phyloP scores from a whole-genome alignment of 2,888 invertebrate species.

The Thymelicus lineola region DNA sequence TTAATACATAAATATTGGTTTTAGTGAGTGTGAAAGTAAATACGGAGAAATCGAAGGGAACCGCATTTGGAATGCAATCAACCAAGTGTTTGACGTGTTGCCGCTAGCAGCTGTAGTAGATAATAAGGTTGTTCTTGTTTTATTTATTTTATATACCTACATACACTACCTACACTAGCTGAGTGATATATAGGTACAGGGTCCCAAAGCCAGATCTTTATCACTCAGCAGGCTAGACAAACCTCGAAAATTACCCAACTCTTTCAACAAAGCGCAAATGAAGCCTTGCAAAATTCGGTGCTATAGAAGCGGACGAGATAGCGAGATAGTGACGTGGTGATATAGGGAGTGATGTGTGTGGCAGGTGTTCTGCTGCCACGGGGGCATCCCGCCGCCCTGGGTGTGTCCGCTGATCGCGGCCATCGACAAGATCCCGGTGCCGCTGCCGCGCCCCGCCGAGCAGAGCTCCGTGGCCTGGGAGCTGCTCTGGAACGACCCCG shows the following conservation, averaged over 20 bases:
- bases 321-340: too few species aligned
- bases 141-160: too few species aligned
- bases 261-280: too few species aligned
- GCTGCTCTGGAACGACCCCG: constrained; percentile 91
- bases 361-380: constrained; percentile 91
- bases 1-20: constrained; percentile 12
- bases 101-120: constrained; percentile 91
- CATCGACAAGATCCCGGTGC: constrained; percentile 88
- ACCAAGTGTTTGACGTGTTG: constrained; percentile 89
- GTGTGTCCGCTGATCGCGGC: constrained; percentile 86
- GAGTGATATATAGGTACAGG: too few species aligned
- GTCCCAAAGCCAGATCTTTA: too few species aligned
- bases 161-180: too few species aligned
- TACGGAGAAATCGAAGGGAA: constrained; percentile 87
- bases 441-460: constrained; percentile 86
- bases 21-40: constrained; percentile 88
- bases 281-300: too few species aligned
- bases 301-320: too few species aligned
- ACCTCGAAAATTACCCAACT: too few species aligned
- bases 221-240: too few species aligned
- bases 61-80: constrained; percentile 89
- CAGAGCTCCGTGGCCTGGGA: constrained; percentile 92
- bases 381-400: constrained; percentile 90
- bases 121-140: constrained; percentile 74
- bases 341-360: too few species aligned